Conservation (phyloP, 2,113 vertebrate genomes). For the Scomber scombrus region DNA sequence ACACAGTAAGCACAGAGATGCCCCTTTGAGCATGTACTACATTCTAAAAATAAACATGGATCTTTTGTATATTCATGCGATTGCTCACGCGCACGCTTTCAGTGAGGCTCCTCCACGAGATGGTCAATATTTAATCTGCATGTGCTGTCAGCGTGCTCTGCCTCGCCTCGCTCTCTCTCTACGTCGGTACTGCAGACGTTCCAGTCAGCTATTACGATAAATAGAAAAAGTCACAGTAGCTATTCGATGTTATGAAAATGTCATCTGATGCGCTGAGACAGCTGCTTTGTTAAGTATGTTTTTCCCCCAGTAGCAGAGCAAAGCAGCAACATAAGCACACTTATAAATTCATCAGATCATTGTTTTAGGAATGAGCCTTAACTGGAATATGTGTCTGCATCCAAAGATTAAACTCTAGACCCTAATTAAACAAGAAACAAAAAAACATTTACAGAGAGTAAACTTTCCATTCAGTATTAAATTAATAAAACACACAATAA, state of each 20-base stretch:
- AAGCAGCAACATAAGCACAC: slow-evolving; percentile 48
- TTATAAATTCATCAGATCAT: slow-evolving; percentile 43
- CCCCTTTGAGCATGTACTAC: slow-evolving; percentile 37
- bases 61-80: slow-evolving; percentile 60
- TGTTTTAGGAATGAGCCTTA: slow-evolving; percentile 7
- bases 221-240: slow-evolving; percentile 58
- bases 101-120: slow-evolving; percentile 57
- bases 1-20: slow-evolving; percentile 11
- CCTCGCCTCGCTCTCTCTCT: slow-evolving; percentile 20
- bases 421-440: not conserved
- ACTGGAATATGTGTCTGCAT: slow-evolving; percentile 23
- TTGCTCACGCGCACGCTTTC: slow-evolving; percentile 48
- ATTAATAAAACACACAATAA: not conserved
- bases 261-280: slow-evolving; percentile 76
- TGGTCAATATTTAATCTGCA: slow-evolving; percentile 81
- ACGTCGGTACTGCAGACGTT: slow-evolving; percentile 25
- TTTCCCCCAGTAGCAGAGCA: slow-evolving; percentile 31
- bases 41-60: slow-evolving; percentile 74
- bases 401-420: slow-evolving; percentile 13
- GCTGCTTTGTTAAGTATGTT: slow-evolving; percentile 60
- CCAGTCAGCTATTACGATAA: slow-evolving; percentile 67
- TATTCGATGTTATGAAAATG: slow-evolving; percentile 64
- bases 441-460: not conserved
- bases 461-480: not conserved
- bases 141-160: slow-evolving; percentile 32